These are phyloP conservation scores for Notodonta ziczac DNA, from an alignment of 2,888 invertebrate species.

Conservation along the genomic window DNA sequence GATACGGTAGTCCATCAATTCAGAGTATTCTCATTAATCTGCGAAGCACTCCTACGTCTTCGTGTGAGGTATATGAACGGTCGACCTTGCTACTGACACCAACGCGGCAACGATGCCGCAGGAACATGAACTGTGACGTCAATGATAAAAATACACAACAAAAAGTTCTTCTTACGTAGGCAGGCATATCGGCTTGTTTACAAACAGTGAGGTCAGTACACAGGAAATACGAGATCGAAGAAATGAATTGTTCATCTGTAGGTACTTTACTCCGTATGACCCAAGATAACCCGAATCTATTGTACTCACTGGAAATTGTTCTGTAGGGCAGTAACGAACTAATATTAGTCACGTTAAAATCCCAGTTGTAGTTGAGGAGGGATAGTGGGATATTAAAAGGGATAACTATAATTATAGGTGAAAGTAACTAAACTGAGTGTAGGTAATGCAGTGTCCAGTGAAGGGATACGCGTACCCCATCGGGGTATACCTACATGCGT, in stretches of 20 bases:
- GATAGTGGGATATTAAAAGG: too few relatives aligned
- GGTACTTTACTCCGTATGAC: too few relatives aligned
- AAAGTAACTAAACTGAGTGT: too few relatives aligned
- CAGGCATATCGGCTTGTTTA: neutral
- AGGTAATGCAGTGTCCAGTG: too few relatives aligned
- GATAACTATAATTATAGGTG: too few relatives aligned
- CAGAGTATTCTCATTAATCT: constrained; percentile 3
- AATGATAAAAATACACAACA: neutral
- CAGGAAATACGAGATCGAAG: neutral
- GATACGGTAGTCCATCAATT: neutral
- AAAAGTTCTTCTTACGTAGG: neutral
- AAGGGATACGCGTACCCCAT: too few relatives aligned
- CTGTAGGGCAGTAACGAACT: too few relatives aligned
- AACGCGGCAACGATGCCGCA: neutral
- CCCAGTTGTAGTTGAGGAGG: too few relatives aligned
- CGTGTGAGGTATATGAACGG: constrained; percentile 13
- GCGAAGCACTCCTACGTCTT: constrained; percentile 1
- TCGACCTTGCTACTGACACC: constrained; percentile 3
- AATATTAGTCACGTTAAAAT: too few relatives aligned
- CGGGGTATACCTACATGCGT: neutral
- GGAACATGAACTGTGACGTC: neutral
- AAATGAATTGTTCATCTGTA: too few relatives aligned
- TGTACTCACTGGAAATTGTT: too few relatives aligned
- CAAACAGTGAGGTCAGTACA: neutral
- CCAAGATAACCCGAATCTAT: too few relatives aligned